phyloP scores from a whole-genome alignment of 2,797 vertebrate species.

The Synaphobranchus kaupii region DNA sequence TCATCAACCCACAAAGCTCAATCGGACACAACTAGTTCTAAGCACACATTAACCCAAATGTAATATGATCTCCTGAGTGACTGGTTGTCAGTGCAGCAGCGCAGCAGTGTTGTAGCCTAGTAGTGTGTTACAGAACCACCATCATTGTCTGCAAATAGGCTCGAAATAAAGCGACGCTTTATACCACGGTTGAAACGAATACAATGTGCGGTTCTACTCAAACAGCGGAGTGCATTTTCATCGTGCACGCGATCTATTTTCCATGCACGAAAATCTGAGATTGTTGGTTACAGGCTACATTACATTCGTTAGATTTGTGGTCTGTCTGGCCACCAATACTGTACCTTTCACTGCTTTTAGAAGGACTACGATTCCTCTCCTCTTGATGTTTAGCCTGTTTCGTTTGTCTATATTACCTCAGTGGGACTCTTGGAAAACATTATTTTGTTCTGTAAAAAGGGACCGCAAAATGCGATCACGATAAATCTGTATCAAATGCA shows the following conservation, averaged over 20 bases:
- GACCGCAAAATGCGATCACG: slow-evolving; percentile 19
- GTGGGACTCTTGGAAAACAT: neutral
- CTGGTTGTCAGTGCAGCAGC: neutral
- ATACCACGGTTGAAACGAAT: slow-evolving; percentile 28
- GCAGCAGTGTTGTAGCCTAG: slow-evolving; percentile 17
- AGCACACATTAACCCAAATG: slow-evolving; percentile 7
- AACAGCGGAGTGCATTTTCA: neutral
- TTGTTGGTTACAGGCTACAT: neutral
- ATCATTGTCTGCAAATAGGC: slow-evolving; percentile 41
- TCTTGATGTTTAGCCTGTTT: slow-evolving; percentile 20
- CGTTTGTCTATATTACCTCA: slow-evolving; percentile 4
- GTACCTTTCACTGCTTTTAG: slow-evolving; percentile 32
- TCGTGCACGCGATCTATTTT: neutral
- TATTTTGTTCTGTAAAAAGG: neutral
- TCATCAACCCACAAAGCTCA: neutral
- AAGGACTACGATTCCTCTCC: slow-evolving; percentile 19
- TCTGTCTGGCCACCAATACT: slow-evolving; percentile 24
- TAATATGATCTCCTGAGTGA: slow-evolving; percentile 13
- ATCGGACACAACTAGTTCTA: slow-evolving; percentile 9
- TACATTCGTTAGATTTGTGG: slow-evolving; percentile 3
- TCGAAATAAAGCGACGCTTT: slow-evolving; percentile 23
- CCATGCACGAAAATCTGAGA: neutral
- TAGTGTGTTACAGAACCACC: slow-evolving; percentile 31
- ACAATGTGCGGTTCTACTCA: slow-evolving; percentile 13
- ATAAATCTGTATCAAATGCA: slow-evolving; percentile 12